Base-by-base conservation (phyloP, 1,140 invertebrate genomes). In the Saxidomus purpurata region DNA sequence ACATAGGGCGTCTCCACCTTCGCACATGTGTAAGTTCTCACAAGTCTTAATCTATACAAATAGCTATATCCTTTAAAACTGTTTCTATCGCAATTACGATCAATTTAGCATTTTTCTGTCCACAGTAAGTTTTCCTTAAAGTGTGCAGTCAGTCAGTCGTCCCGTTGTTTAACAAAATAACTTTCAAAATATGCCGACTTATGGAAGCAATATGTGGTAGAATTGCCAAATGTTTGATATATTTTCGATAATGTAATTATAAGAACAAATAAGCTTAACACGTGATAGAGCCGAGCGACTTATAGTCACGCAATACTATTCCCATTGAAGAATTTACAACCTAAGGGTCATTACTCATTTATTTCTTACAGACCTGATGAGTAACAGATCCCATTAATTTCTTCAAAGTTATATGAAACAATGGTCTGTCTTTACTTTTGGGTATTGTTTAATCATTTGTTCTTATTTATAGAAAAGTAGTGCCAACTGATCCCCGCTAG, bases 231-330 rank as follows among this genome's bases (percentile, higher is more conserved):
- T 71, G 22, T 40, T 38, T 43, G 71, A 76, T 52, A 55, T 79
- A 79, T 52, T 79, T 52, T 52, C 76, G 49, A 52, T 79, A 79
- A 79, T 55, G 49, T 55, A 79, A 79, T 79, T 79, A 79, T 79
- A 4, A 31, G 47, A 79, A 79, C 76, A 79, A 79, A 79, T 55
- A 59, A 55, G 76, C 49, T 55, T 52, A 36, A 79, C 43, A 79
- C 31, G 8, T 11, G 28, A 55, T 31, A 17, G 13, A 36, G n/a
- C 6, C 1, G 0, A 79, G 55, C 0, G 0, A 47, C 13, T 25
- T 36, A 55, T 34, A 11, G 28, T 79, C 76, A 79, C 76, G 76
- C 47, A 25, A 79, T 55, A 52, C 25, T 22, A 52, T 79, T 49
- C 76, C 47, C 76, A 25, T 2, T 31, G 31, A 49, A 52, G 36